Evolutionary conservation across 2,888 invertebrate species (phyloP), one percentile per base, ranked within the genome.

Genomic region (Dermolepida albohirtum): DNA sequence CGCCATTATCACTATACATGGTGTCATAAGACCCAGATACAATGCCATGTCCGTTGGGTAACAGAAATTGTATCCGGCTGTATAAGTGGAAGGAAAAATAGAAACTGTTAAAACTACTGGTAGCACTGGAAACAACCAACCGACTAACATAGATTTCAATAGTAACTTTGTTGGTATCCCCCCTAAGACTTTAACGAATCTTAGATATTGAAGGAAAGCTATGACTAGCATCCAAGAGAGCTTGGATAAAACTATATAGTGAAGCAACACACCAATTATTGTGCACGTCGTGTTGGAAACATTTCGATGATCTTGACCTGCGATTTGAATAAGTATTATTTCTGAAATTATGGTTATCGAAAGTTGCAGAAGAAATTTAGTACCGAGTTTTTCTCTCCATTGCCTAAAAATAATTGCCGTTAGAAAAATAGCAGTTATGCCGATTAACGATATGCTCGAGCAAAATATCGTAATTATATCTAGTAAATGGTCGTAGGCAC

Each of bases 211-310:
- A 34, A 91, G 78, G 0, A 89, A 84, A 1, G 90, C 91, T 59
- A 90, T 90, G 10, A 91, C 88, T 47, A 91, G 79, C 90, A 91
- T 91, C 92, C 91, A 92, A 73, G 87, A 87, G 78, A 91, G 91
- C 6, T 90, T 89, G 0, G 89, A 85, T 16, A 91, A 77, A 27
- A 90, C 86, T 11, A 89, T 86, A 77, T 91, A 91, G 76, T 91
- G 91, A 11, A 91, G 76, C 5, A 86, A 74, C 6, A 88, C 86
- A 1, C 90, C 90, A 0, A 88, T 80, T 7, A 87, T 74, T 78
- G 87, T 84, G 76, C 92, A 92, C 1, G 81, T 71, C 0, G 84
- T 75, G 40, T 80, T 80, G 52, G 82, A 81, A 34, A 80, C 78
- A 5, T 76, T 74, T 0, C 81, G 77, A 71, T 85, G 84, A 50